Conservation (phyloP, 2,888 invertebrate species). For the Epistrophella euchroma region DNA sequence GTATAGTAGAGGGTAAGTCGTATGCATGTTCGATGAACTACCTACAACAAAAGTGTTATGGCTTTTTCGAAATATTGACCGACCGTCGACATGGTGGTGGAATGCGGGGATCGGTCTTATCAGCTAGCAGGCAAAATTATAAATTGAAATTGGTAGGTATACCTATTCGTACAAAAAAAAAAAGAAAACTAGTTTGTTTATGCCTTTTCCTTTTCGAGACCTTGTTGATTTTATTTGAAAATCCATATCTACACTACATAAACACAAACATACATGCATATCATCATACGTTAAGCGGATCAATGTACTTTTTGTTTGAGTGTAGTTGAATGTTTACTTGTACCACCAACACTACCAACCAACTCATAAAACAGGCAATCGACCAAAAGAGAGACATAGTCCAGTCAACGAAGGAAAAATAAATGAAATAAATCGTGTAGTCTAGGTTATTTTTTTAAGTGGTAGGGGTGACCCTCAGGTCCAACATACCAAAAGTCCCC, state of each 20-base stretch:
- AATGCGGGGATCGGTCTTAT: constrained; percentile 20
- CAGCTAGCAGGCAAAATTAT: constrained; percentile 19
- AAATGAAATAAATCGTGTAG: no score
- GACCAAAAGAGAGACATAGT: constrained; percentile 2
- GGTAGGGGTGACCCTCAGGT: no score
- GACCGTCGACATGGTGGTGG: background rate
- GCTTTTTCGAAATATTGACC: constrained; percentile 2
- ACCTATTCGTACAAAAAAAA: background rate
- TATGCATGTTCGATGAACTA: constrained; percentile 26
- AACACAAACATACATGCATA: background rate
- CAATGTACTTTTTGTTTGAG: constrained; percentile 62
- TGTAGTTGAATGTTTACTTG: constrained; percentile 27
- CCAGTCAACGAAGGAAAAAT: no score
- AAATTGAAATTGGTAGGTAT: constrained; percentile 4
- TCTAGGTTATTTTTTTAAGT: no score
- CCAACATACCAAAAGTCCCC: no score
- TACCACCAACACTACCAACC: background rate
- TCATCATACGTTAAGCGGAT: constrained; percentile 54
- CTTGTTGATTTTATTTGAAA: constrained; percentile 29
- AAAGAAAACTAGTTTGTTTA: constrained; percentile 33
- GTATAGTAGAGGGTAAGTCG: background rate
- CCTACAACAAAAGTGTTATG: constrained; percentile 24
- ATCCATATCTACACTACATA: background rate
- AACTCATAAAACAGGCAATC: background rate
- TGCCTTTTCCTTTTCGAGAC: constrained; percentile 37